Base-by-base conservation (phyloP, 2,888 invertebrate genomes). In the Ptycholaimellus sp. region DNA sequence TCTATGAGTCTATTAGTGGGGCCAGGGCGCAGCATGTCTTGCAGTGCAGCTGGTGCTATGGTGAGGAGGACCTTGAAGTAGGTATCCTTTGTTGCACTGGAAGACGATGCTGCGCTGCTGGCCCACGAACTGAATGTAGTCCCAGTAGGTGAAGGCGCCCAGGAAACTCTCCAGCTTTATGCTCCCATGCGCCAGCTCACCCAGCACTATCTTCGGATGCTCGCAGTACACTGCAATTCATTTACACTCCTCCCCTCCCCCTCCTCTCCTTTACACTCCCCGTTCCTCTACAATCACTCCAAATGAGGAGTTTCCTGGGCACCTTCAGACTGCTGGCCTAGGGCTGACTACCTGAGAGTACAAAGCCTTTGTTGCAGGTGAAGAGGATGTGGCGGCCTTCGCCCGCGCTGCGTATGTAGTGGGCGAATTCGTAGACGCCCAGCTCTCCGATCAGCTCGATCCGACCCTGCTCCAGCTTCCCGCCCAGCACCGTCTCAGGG, bases 61-160 rank as follows among this genome's bases (percentile, higher is more conserved):
- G 25, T 23, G 13, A 11, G 30, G 30, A 6, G 11, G 6, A 35
- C 35, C 35, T 29, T 35, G 35, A 20, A 87, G 59, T 1, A 79
- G 76, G 53, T 76, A 85, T 0, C 83, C 83, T 52, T 78, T 76
- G 48, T 83, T 76, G 55, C 87, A 90, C 52, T 85, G 83, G 59
- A 82, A 90, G 75, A 81, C 79, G 38, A 85, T 82, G 60, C 83
- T 83, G 49, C 82, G 79, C 57, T 83, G 82, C 58, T 83, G 82
- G 19, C 74, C 63, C 47, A 78, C 3, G 3, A 3, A 6, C 3
- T 19, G n/a, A 3, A 35, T n/a, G 14, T 20, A 31, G 3, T 27
- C n/a, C 2, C 11, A 4, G 22, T 20, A 35, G 17, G 14, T 13
- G 25, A 20, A 35, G 29, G 29, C 17, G 20, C 35, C 35, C 11